phyloP scores from a whole-genome alignment of 37 sponge, comb jelly and placozoan genomes.

The Eunapius fragilis region DNA sequence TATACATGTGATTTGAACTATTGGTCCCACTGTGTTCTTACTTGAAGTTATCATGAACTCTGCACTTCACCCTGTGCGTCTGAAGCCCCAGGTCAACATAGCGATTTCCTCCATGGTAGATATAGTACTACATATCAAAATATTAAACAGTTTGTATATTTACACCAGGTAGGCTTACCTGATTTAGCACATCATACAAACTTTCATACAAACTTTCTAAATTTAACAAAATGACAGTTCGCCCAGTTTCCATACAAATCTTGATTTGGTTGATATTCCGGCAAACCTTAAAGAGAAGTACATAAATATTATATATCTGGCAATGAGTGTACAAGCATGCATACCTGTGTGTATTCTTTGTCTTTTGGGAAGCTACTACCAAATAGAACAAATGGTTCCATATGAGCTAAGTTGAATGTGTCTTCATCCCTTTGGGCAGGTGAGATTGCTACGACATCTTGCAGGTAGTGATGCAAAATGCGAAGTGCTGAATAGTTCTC shows the following conservation, averaged over 20 bases:
- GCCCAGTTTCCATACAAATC: constrained; percentile 83
- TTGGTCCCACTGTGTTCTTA: too few species aligned
- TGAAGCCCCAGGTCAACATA: constrained; percentile 92
- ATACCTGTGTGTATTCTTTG: constrained; percentile 83
- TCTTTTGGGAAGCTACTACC: constrained; percentile 87
- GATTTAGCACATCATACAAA: constrained; percentile 84
- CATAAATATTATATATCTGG: too few species aligned
- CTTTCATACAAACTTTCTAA: constrained; percentile 88
- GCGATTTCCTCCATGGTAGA: constrained; percentile 46
- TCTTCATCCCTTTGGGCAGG: background rate
- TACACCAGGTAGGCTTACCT: constrained; percentile 8
- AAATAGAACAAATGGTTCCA: constrained; percentile 69
- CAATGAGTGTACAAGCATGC: too few species aligned
- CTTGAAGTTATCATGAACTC: constrained; percentile 82
- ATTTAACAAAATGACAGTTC: constrained; percentile 75
- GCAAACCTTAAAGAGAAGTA: constrained; percentile 41
- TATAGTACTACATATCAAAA: constrained; percentile 64
- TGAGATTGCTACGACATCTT: background rate
- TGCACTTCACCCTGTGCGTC: constrained; percentile 87
- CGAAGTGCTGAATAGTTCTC: constrained; percentile 91
- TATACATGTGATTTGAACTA: too few species aligned
- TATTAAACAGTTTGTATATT: too few species aligned
- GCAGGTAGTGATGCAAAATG: constrained; percentile 65
- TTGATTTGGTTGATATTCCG: constrained; percentile 84
- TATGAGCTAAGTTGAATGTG: constrained; percentile 6